Conservation (phyloP, 2,888 invertebrate species). For the Agriotes lineatus region DNA sequence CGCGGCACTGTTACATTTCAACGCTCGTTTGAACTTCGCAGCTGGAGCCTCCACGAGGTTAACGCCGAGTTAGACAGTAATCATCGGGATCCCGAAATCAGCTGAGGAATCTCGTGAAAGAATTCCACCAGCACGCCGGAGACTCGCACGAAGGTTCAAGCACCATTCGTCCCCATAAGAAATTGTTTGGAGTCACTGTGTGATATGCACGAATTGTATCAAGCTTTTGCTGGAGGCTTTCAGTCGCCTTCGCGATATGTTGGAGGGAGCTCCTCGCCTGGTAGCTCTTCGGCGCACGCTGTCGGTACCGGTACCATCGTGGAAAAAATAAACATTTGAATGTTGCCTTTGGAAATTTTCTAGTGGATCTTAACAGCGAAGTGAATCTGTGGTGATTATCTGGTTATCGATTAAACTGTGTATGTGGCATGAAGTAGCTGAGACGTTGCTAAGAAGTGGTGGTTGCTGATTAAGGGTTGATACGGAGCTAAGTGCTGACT, state of each 20-base stretch:
- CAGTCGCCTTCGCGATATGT: conserved; percentile 53
- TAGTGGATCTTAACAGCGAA: too few relatives aligned
- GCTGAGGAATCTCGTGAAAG: conserved; percentile 1
- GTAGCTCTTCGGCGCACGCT: conserved; percentile 25
- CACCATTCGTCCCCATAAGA: conserved; percentile 19
- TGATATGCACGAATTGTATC: conserved; percentile 49
- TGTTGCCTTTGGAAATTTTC: too few relatives aligned
- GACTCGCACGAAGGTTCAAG: conserved; percentile 15
- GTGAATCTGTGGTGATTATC: too few relatives aligned
- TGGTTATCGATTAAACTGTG: too few relatives aligned
- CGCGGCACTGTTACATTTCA: too few relatives aligned
- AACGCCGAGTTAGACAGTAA: not conserved
- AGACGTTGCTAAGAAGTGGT: too few relatives aligned
- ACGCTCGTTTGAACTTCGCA: too few relatives aligned
- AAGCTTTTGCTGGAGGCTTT: conserved; percentile 46
- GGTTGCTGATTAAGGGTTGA: too few relatives aligned
- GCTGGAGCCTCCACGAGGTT: not conserved
- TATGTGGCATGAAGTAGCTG: too few relatives aligned
- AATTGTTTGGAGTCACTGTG: conserved; percentile 37
- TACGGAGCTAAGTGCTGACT: not conserved
- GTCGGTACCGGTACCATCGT: too few relatives aligned
- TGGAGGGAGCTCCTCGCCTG: conserved; percentile 45
- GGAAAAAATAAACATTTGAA: too few relatives aligned
- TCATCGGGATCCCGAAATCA: not conserved
- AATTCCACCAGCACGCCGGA: conserved; percentile 1